Evolutionary conservation across 2,113 vertebrate species (phyloP).

Genomic region (Camelus dromedarius): DNA sequence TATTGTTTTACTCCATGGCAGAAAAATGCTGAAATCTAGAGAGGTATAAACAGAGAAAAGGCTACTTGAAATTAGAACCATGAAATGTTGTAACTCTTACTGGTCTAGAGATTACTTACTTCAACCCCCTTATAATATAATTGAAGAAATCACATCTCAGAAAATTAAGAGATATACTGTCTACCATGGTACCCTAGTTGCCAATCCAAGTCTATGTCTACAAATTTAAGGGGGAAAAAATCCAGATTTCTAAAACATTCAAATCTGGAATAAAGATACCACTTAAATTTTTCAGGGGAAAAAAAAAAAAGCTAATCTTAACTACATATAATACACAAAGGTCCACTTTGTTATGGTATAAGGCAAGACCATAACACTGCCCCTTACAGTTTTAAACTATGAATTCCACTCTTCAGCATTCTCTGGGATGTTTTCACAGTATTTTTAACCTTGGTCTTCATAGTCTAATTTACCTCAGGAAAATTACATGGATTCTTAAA

Average conservation of each 20-base stretch:
- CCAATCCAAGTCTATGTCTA: background rate
- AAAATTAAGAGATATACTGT: background rate
- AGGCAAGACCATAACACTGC: background rate
- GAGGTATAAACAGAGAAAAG: constrained; percentile 26
- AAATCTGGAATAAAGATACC: constrained; percentile 40
- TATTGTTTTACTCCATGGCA: background rate
- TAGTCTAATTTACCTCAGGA: background rate
- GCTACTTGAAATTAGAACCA: constrained; percentile 48
- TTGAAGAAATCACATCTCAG: background rate
- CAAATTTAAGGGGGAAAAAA: background rate
- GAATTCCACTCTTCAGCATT: constrained; percentile 8
- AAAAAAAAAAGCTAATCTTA: background rate
- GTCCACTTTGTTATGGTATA: constrained; percentile 9
- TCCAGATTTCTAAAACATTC: constrained; percentile 32
- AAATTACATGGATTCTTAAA: constrained; percentile 14
- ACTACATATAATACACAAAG: constrained; percentile 53
- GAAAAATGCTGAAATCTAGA: constrained; percentile 49
- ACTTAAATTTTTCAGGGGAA: background rate
- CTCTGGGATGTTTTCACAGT: constrained; percentile 56
- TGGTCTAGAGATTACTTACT: constrained; percentile 8
- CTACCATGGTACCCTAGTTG: background rate
- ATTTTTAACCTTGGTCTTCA: constrained; percentile 42
- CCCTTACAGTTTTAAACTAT: constrained; percentile 2
- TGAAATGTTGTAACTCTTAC: constrained; percentile 37
- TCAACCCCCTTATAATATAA: background rate